Evolutionary conservation across 1,140 invertebrate species (phyloP).

Genomic region (Aphidius ervi): DNA sequence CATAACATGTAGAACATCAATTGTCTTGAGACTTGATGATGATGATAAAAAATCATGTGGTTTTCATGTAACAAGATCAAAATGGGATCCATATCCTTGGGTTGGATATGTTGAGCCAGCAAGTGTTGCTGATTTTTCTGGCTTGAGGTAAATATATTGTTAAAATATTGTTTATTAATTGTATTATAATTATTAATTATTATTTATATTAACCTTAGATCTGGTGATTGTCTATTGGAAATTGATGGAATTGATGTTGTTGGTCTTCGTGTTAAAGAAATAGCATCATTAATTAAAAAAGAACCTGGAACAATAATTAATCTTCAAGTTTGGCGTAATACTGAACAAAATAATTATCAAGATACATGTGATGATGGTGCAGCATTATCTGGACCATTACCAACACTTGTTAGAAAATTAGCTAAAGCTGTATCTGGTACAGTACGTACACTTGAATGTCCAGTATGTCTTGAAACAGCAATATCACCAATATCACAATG

Average conservation of each 20-base stretch:
- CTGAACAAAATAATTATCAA: conserved; percentile 47
- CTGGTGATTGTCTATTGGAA: conserved; percentile 63
- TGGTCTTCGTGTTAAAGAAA: conserved; percentile 57
- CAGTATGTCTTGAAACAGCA: conserved; percentile 58
- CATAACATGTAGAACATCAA: conserved; percentile 10
- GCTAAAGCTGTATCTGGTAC: conserved; percentile 47
- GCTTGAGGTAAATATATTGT: conserved; percentile 38
- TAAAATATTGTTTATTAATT: not conserved
- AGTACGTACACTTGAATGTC: conserved; percentile 61
- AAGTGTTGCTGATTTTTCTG: conserved; percentile 40
- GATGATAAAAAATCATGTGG: conserved; percentile 49
- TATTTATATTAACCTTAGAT: no score
- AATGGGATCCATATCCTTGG: conserved; percentile 73
- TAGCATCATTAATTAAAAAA: conserved; percentile 55
- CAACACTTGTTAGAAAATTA: conserved; percentile 43
- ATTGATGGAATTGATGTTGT: conserved; percentile 61
- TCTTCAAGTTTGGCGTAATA: conserved; percentile 45
- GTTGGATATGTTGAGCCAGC: conserved; percentile 47
- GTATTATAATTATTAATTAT: no score
- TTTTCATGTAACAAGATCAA: conserved; percentile 62
- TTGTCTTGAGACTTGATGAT: conserved; percentile 16
- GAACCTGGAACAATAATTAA: conserved; percentile 34
- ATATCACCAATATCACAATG: conserved; percentile 62
- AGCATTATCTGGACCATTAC: conserved; percentile 43
- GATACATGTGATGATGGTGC: conserved; percentile 31